A percentile compares a stretch with the other conserved stretches of the same genome.
Conservation (phyloP, 2,797 vertebrate genomes). For the Acomys russatus region DNA sequence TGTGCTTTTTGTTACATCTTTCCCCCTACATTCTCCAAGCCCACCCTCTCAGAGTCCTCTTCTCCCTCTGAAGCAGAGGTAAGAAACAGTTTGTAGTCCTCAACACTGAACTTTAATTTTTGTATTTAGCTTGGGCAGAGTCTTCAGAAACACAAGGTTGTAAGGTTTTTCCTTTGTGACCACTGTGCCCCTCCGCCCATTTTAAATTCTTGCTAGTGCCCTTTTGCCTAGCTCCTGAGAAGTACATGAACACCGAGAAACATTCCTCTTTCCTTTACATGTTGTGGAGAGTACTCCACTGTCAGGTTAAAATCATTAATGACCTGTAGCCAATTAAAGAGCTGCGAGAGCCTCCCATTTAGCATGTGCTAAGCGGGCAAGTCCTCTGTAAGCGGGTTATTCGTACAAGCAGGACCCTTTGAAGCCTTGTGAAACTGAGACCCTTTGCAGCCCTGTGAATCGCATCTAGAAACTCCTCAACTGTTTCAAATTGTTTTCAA, state of each 20-base stretch:
- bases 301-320: conserved; percentile 74
- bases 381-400: conserved; percentile 69
- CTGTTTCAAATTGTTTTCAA: conserved; percentile 85
- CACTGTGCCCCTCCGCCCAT: accelerated
- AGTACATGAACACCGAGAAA: not conserved
- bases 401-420: conserved; percentile 81
- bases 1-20: not conserved
- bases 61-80: not conserved
- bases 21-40: not conserved
- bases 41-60: not conserved
- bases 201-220: conserved; percentile 8
- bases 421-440: conserved; percentile 76
- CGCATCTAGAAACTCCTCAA: conserved; percentile 82
- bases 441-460: not conserved
- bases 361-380: conserved; percentile 71
- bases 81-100: not conserved
- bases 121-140: not conserved
- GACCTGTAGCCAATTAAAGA: conserved; percentile 75
- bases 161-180: not conserved
- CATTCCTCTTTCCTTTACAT: not conserved
- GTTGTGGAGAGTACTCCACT: conserved; percentile 35
- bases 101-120: not conserved
- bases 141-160: not conserved
- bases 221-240: not conserved
- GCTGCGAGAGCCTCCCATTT: conserved; percentile 24